These are phyloP conservation scores for Lethenteron camtschaticum DNA, from an alignment of 2,113 vertebrate genomes.

Conservation along the genomic window DNA sequence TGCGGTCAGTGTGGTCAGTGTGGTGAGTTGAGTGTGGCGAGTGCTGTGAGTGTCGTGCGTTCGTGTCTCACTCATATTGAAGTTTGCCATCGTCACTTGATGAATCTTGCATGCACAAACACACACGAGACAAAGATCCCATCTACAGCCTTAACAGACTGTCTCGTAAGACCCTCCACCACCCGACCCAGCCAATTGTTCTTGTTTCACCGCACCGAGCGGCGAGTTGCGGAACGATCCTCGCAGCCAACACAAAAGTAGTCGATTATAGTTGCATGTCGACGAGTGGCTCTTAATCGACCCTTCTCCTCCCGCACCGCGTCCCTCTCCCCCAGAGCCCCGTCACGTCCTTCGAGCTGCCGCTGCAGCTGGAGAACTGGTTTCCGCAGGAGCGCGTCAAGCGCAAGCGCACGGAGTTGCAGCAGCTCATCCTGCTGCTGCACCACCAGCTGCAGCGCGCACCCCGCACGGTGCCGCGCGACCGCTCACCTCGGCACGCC, in stretches of 20 bases:
- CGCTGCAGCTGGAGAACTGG: slow-evolving; percentile 70
- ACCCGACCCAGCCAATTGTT: neutral
- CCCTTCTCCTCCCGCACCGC: neutral
- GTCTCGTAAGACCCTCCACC: too few species aligned
- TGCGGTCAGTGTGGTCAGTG: too few species aligned
- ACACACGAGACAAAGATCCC: too few species aligned
- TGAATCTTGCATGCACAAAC: too few species aligned
- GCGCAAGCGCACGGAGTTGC: slow-evolving; percentile 82
- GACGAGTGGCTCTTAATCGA: neutral
- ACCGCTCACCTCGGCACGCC: too few species aligned
- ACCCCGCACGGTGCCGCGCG: too few species aligned
- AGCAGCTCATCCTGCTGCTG: slow-evolving; percentile 57
- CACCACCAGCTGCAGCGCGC: slow-evolving; percentile 27
- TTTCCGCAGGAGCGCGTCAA: slow-evolving; percentile 84
- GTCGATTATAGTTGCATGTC: neutral
- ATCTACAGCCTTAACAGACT: too few species aligned
- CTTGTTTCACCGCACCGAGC: neutral
- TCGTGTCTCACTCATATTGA: too few species aligned
- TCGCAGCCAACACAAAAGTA: neutral
- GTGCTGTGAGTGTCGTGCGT: too few species aligned
- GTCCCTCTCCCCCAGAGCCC: slow-evolving; percentile 36
- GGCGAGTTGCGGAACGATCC: neutral
- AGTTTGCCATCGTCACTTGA: too few species aligned
- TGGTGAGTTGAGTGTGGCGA: too few species aligned
- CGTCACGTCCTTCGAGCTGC: slow-evolving; percentile 63